Evolutionary conservation across 2,113 vertebrate genomes (phyloP).

Genomic region (Pteruthius melanotis): DNA sequence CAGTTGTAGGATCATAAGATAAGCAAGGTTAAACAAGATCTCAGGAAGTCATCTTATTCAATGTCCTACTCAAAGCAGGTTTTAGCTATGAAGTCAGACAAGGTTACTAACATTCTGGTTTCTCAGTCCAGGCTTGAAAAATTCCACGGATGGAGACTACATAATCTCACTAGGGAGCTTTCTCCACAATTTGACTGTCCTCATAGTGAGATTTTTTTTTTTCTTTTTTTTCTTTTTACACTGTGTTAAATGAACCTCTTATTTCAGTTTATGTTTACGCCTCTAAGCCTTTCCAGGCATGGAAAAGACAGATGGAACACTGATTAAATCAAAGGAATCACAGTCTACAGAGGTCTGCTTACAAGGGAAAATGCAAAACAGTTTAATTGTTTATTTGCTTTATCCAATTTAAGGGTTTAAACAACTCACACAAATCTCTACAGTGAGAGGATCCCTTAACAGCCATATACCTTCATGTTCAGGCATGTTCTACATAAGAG

Average conservation of each 20-base stretch:
- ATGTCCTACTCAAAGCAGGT: not conserved
- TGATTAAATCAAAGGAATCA: not conserved
- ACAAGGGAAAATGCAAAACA: not conserved
- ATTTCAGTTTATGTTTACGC: not conserved
- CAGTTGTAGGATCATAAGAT: not conserved
- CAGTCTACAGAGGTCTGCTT: not conserved
- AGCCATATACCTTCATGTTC: not conserved
- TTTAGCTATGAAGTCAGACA: not conserved
- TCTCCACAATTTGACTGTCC: not conserved
- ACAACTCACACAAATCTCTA: not conserved
- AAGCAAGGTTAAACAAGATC: not conserved
- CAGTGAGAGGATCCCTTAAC: not conserved
- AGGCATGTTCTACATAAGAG: not conserved
- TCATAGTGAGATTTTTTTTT: not conserved
- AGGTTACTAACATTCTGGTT: not conserved
- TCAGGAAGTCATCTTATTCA: not conserved
- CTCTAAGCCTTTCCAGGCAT: not conserved
- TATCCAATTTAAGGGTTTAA: not conserved
- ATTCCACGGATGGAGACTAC: not conserved
- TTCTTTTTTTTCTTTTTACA: too few relatives aligned
- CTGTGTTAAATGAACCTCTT: not conserved
- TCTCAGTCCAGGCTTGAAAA: not conserved
- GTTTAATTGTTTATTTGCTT: not conserved
- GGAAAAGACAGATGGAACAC: not conserved
- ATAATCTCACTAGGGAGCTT: not conserved